phyloP scores from a whole-genome alignment of 2,888 invertebrate species.

The Pollenia angustigena region DNA sequence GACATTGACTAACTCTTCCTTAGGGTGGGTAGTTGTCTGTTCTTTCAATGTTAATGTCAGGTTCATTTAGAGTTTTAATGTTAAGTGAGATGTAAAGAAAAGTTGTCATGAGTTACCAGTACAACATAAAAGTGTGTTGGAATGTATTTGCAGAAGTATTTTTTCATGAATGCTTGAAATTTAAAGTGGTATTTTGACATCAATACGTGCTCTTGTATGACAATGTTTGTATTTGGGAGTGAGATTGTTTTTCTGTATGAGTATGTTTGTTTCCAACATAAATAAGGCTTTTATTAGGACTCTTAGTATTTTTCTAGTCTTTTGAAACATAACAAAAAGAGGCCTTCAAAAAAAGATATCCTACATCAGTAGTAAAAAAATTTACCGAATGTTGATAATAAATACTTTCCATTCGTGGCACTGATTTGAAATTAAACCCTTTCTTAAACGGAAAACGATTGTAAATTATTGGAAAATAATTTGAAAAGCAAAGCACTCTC shows the following conservation, averaged over 20 bases:
- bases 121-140: background rate
- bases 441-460: too few relatives aligned
- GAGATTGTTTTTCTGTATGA: background rate
- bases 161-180: too few relatives aligned
- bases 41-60: slow-evolving; percentile 14
- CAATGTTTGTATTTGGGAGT: background rate
- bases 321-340: too few relatives aligned
- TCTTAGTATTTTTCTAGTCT: background rate
- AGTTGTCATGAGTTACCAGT: background rate
- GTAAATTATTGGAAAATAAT: too few relatives aligned
- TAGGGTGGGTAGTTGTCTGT: background rate
- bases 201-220: slow-evolving; percentile 1
- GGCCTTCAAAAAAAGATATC: too few relatives aligned
- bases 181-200: background rate
- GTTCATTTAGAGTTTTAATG: slow-evolving; percentile 36
- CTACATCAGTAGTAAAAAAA: too few relatives aligned
- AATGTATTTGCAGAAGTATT: too few relatives aligned
- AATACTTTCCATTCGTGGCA: too few relatives aligned
- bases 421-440: too few relatives aligned
- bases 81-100: slow-evolving; percentile 32
- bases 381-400: too few relatives aligned
- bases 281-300: slow-evolving; percentile 18
- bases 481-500: too few relatives aligned
- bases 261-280: background rate
- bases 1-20: background rate